These are phyloP conservation scores for Drosophila emarginata DNA, from an alignment of 2,888 invertebrate genomes.

Conservation along the genomic window DNA sequence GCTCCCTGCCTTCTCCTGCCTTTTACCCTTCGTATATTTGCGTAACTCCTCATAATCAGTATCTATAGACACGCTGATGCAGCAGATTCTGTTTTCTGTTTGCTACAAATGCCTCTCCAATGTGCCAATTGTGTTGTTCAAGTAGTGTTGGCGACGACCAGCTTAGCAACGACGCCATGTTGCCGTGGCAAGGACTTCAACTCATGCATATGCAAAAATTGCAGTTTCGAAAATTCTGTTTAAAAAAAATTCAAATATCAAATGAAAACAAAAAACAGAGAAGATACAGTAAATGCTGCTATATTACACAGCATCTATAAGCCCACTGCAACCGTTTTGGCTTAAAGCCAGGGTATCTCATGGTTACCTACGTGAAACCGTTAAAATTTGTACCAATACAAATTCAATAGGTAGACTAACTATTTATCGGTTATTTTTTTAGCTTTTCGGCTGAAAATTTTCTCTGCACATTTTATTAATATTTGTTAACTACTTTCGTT, in stretches of 20 bases:
- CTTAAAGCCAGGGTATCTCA: background rate
- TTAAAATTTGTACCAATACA: background rate
- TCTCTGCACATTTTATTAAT: no score
- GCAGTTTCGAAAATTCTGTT: slow-evolving; percentile 27
- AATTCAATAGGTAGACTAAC: background rate
- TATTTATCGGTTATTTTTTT: background rate
- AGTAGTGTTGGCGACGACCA: slow-evolving; percentile 52
- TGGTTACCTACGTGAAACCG: background rate
- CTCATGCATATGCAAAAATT: slow-evolving; percentile 63
- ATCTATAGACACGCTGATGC: slow-evolving; percentile 49
- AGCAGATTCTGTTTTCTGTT: slow-evolving; percentile 45
- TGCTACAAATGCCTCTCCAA: slow-evolving; percentile 26
- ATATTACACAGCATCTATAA: background rate
- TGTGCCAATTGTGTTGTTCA: slow-evolving; percentile 52
- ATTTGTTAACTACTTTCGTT: background rate
- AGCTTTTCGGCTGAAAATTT: no score
- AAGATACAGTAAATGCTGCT: background rate
- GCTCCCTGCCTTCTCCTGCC: slow-evolving; percentile 24
- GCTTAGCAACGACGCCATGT: slow-evolving; percentile 61
- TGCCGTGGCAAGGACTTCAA: slow-evolving; percentile 26
- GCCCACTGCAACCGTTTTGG: background rate
- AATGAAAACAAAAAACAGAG: slow-evolving; percentile 14
- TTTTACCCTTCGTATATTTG: slow-evolving; percentile 48
- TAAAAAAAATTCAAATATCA: slow-evolving; percentile 60
- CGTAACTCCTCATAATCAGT: slow-evolving; percentile 52